Conservation (phyloP, 2,113 vertebrate genomes). For the Mystacornis crossleyi region DNA sequence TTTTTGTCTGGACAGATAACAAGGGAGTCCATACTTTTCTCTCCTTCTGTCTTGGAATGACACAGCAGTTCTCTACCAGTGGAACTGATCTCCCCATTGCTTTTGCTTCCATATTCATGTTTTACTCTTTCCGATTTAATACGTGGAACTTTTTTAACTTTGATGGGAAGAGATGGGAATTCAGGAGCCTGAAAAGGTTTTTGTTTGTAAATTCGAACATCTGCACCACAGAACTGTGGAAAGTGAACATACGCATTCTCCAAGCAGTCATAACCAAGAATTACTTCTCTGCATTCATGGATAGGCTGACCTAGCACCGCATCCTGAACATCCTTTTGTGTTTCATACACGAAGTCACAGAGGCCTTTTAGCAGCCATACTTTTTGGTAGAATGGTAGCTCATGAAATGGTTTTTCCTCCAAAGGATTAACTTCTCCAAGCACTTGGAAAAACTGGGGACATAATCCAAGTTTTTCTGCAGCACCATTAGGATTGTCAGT, state of each 20-base stretch:
- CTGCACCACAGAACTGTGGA: constrained; percentile 97
- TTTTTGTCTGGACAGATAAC: constrained; percentile 44
- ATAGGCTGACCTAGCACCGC: constrained; percentile 94
- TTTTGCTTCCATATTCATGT: constrained; percentile 61
- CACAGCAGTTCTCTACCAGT: background rate
- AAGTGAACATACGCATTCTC: constrained; percentile 97
- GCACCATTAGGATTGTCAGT: constrained; percentile 81
- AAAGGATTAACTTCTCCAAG: constrained; percentile 90
- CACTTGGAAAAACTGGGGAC: constrained; percentile 88
- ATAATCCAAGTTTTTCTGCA: constrained; percentile 91
- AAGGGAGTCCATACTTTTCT: background rate
- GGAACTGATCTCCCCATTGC: constrained; percentile 65
- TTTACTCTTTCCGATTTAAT: constrained; percentile 73
- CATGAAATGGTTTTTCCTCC: constrained; percentile 90
- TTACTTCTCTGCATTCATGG: constrained; percentile 97
- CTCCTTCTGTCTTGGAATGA: constrained; percentile 40
- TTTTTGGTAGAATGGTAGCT: constrained; percentile 89
- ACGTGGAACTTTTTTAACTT: constrained; percentile 75
- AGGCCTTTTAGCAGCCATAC: constrained; percentile 96
- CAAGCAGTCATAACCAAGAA: constrained; percentile 93
- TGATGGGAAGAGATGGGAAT: constrained; percentile 83
- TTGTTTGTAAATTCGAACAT: constrained; percentile 95
- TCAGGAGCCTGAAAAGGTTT: constrained; percentile 86
- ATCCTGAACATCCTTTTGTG: constrained; percentile 93
- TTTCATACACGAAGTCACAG: constrained; percentile 95